phyloP scores from a whole-genome alignment of 2,113 vertebrate genomes.

The Protobothrops flavoviridis region DNA sequence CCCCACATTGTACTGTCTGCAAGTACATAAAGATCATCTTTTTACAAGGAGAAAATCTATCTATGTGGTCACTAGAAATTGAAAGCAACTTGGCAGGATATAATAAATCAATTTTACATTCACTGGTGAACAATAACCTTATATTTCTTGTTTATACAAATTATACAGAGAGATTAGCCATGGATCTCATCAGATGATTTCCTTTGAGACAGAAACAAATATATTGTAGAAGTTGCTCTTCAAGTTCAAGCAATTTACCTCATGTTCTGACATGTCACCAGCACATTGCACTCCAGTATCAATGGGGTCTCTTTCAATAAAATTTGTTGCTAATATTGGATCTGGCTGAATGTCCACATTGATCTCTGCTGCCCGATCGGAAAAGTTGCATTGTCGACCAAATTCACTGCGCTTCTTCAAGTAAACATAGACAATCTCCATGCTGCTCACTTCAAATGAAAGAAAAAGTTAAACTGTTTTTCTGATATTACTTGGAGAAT shows the following conservation, averaged over 20 bases:
- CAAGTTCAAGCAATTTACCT: conserved; percentile 69
- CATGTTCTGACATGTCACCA: conserved; percentile 81
- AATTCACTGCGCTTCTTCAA: conserved; percentile 83
- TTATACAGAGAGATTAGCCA: neutral
- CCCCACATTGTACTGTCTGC: neutral
- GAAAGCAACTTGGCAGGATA: neutral
- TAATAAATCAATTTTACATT: neutral
- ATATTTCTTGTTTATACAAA: neutral
- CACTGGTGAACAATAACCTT: neutral
- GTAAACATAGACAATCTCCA: conserved; percentile 87
- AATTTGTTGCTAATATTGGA: conserved; percentile 66
- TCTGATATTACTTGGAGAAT: neutral
- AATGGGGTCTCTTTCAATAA: conserved; percentile 73
- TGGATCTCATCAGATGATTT: neutral
- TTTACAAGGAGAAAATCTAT: neutral
- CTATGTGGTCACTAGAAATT: neutral
- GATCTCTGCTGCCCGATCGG: conserved; percentile 75
- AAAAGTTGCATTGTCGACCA: conserved; percentile 84
- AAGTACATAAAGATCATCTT: neutral
- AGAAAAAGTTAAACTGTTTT: neutral
- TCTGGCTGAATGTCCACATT: conserved; percentile 80
- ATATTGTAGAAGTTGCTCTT: neutral
- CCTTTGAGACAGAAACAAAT: neutral
- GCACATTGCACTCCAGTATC: conserved; percentile 74
- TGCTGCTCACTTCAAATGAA: conserved; percentile 45